Percentiles rank a stretch among this genome's conserved stretches.
These are phyloP conservation scores for Drosophila bipectinata DNA, from an alignment of 1,140 invertebrate species.

Conservation along the genomic window DNA sequence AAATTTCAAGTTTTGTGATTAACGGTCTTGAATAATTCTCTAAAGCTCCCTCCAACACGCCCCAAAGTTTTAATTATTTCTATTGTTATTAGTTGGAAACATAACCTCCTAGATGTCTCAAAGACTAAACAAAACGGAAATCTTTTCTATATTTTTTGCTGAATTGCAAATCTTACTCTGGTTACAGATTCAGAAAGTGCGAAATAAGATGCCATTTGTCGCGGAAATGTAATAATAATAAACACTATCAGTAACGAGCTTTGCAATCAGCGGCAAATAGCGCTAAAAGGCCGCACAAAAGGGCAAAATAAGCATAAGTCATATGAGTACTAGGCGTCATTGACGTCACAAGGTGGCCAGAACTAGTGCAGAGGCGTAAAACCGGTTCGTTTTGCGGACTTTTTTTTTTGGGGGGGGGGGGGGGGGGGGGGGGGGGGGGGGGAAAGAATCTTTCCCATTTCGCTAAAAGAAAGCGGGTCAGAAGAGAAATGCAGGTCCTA, in stretches of 20 bases:
- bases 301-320: conserved; percentile 55
- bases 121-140: conserved; percentile 16
- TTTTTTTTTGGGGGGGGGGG: background rate
- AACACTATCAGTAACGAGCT: conserved; percentile 5
- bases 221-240: conserved; percentile 17
- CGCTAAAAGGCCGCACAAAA: conserved; percentile 58
- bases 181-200: conserved; percentile 7
- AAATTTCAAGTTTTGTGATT: too few relatives aligned
- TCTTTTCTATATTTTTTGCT: background rate
- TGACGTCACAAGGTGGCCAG: conserved; percentile 53
- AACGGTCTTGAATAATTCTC: too few relatives aligned
- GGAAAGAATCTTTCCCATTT: conserved; percentile 11
- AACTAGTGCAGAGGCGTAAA: background rate
- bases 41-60: too few relatives aligned
- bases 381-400: conserved; percentile 18
- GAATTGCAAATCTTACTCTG: conserved; percentile 8
- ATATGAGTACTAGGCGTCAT: conserved; percentile 45
- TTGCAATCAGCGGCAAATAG: conserved; percentile 48
- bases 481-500: conserved; percentile 16
- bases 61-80: too few relatives aligned
- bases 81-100: background rate
- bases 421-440: background rate
- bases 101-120: background rate
- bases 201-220: conserved; percentile 23
- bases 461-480: conserved; percentile 44